These are phyloP conservation scores for Tauraco erythrolophus DNA, from an alignment of 2,113 vertebrate genomes.

Conservation along the genomic window DNA sequence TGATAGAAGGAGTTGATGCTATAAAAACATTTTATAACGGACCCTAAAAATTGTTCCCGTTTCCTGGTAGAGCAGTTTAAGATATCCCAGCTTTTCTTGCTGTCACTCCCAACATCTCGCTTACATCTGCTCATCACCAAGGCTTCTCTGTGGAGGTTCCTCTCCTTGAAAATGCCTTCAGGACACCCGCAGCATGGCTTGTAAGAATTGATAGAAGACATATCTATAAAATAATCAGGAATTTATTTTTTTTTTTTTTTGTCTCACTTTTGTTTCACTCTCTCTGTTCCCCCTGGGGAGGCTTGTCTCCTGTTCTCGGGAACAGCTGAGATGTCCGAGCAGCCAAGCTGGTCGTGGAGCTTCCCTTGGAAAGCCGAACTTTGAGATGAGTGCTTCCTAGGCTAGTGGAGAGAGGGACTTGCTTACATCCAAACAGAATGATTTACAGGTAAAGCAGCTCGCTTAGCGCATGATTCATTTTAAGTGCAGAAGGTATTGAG, in stretches of 20 bases:
- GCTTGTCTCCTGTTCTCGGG: accelerated
- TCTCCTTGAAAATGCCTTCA: not conserved
- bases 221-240: not conserved
- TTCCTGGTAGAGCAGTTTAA: not conserved
- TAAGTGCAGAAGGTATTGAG: not conserved
- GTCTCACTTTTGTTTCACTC: not conserved
- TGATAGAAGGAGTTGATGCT: not conserved
- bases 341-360: not conserved
- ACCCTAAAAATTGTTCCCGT: not conserved
- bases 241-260: not conserved
- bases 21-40: not conserved
- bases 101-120: not conserved
- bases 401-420: not conserved
- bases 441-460: not conserved
- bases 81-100: not conserved
- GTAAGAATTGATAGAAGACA: not conserved
- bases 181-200: not conserved
- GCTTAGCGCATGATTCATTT: not conserved
- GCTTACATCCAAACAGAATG: not conserved
- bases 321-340: not conserved
- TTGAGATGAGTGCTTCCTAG: not conserved
- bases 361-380: not conserved
- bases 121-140: not conserved
- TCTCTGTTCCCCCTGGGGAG: not conserved
- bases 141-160: not conserved